Evolutionary conservation across 2,113 vertebrate species (phyloP).

Genomic region (Rhinolophus ferrumequinum): DNA sequence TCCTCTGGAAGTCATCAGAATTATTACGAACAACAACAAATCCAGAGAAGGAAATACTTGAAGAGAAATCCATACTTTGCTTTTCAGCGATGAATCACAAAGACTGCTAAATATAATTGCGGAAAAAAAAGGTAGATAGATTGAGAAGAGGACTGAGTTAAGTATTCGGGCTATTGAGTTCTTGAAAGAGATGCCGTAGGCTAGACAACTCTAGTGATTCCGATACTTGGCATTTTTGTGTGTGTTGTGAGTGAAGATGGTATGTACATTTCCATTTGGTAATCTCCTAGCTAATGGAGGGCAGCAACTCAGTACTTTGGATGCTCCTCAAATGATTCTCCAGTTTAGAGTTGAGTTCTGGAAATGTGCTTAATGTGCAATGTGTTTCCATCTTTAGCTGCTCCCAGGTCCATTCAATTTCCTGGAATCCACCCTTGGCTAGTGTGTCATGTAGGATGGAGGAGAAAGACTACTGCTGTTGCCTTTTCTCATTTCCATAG

Average conservation of each 20-base stretch:
- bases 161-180: neutral
- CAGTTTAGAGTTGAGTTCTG: neutral
- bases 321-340: neutral
- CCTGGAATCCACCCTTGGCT: neutral
- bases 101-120: neutral
- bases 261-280: neutral
- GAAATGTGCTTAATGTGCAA: neutral
- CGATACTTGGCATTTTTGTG: neutral
- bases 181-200: neutral
- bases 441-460: neutral
- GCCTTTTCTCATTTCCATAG: neutral
- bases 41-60: neutral
- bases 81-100: neutral
- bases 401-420: neutral
- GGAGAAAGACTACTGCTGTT: neutral
- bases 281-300: neutral
- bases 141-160: neutral
- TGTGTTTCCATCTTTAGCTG: neutral
- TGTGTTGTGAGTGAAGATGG: neutral
- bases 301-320: neutral
- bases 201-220: too few relatives aligned
- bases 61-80: neutral
- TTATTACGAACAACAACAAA: neutral
- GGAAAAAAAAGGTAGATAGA: neutral
- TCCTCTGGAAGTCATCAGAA: neutral